Conservation (phyloP, 2,113 vertebrate species). For the Salvelinus namaycush region DNA sequence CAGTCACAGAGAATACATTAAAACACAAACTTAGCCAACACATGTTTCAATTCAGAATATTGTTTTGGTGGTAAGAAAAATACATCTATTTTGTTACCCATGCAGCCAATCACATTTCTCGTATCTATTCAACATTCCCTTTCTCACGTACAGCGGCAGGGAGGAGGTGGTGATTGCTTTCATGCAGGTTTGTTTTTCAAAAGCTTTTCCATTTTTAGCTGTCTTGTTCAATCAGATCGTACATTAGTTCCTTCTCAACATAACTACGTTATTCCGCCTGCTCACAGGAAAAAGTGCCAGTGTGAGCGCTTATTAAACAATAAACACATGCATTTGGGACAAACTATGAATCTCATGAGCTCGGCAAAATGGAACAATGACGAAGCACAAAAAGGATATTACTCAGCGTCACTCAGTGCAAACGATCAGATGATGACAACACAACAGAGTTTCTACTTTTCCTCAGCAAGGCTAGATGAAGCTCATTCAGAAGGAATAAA, state of each 20-base stretch:
- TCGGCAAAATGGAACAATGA: not conserved
- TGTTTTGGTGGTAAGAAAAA: not conserved
- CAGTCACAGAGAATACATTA: no score
- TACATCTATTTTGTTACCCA: not conserved
- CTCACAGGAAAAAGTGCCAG: not conserved
- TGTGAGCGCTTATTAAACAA: not conserved
- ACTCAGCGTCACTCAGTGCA: not conserved
- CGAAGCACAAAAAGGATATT: not conserved
- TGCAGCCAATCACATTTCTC: not conserved
- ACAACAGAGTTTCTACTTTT: no score
- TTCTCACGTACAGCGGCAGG: not conserved
- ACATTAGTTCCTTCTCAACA: constrained; percentile 9
- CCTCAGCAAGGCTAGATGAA: no score
- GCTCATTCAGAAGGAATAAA: no score
- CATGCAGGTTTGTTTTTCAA: constrained; percentile 2
- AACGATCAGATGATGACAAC: not conserved
- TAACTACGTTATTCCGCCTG: not conserved
- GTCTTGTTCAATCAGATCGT: constrained; percentile 26
- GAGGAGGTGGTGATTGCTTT: constrained; percentile 32
- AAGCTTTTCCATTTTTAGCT: constrained; percentile 17
- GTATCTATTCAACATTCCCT: not conserved
- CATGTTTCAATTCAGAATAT: not conserved
- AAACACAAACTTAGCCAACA: not conserved
- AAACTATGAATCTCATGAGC: not conserved
- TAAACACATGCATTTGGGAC: not conserved